Base-by-base conservation (phyloP, 2,888 invertebrate species). In the Balanococcus diminutus region DNA sequence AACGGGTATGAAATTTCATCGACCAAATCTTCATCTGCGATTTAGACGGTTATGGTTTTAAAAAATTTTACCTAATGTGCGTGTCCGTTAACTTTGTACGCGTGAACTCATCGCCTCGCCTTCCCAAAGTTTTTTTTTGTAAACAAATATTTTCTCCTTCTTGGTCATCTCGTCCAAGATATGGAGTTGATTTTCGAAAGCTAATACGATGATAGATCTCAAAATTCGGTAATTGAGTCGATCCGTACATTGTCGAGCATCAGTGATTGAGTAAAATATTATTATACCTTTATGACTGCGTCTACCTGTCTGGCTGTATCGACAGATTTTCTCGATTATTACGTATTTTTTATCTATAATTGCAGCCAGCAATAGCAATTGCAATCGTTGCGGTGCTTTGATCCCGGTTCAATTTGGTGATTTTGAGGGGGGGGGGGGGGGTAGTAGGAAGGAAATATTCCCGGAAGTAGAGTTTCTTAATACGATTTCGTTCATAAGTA, bases 31-130 rank as follows among this genome's bases (percentile, higher is more conserved):
- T 56, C 56, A 19, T 56, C 56, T 19, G 8, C n/a, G 56, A 22
- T 56, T 56, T 67, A 67, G 61, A 2, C 61, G 51, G 61, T 67
- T 67, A 67, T 67, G 61, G 61, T 67, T 42, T 14, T 51, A 51
- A 51, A 28, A 67, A 25, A 25, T 28, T 67, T 67, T 22, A 28
- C 61, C 11, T 67, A 67, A 67, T 67, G 61, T 67, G 61, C 61
- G 61, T 67, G 61, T 67, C 61, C 61, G 61, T 67, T 67, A 67
- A 67, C 61, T 67, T 28, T 19, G 51, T 22, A 67, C 28, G 61
- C 61, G 61, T 67, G 28, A 67, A 67, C 28, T 67, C 28, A 67
- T 67, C 61, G 28, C 56, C n/a, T 67, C 61, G 28, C 56, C n/a
- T 67, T 67, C 11, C 61, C 28, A 22, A 11, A 67, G 28, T 2